Evolutionary conservation across 53 echinoderm and acorn worm species (phyloP).

Genomic region (Hippasteria phrygiana): DNA sequence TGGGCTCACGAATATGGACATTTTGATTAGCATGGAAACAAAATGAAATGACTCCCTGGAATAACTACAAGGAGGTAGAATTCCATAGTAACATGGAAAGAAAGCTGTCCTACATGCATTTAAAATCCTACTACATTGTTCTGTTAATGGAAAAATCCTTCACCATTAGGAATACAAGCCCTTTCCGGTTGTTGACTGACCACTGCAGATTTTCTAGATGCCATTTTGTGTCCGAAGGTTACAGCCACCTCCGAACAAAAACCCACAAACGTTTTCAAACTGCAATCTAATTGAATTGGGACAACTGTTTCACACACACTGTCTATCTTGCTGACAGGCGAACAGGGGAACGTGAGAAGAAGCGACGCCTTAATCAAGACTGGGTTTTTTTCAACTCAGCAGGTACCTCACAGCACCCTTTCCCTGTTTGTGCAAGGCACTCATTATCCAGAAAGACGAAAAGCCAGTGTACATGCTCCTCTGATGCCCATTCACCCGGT

Average conservation of each 20-base stretch:
- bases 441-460: slow-evolving; percentile 42
- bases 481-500: slow-evolving; percentile 5
- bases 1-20: too few relatives aligned
- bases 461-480: slow-evolving; percentile 7
- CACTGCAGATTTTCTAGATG: background rate
- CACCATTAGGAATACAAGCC: too few relatives aligned
- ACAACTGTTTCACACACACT: background rate
- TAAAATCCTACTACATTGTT: too few relatives aligned
- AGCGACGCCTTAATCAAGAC: slow-evolving; percentile 50
- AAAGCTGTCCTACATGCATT: too few relatives aligned
- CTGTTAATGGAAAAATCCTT: too few relatives aligned
- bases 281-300: background rate
- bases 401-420: background rate
- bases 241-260: background rate
- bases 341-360: background rate
- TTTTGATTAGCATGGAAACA: too few relatives aligned
- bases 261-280: background rate
- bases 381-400: background rate
- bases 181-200: too few relatives aligned
- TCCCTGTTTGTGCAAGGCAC: background rate
- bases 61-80: too few relatives aligned
- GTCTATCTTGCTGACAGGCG: background rate
- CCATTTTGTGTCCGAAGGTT: too few relatives aligned
- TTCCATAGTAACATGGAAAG: too few relatives aligned
- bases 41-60: too few relatives aligned